Base-by-base conservation (phyloP, 2,113 vertebrate genomes). In the Tursiops truncatus region DNA sequence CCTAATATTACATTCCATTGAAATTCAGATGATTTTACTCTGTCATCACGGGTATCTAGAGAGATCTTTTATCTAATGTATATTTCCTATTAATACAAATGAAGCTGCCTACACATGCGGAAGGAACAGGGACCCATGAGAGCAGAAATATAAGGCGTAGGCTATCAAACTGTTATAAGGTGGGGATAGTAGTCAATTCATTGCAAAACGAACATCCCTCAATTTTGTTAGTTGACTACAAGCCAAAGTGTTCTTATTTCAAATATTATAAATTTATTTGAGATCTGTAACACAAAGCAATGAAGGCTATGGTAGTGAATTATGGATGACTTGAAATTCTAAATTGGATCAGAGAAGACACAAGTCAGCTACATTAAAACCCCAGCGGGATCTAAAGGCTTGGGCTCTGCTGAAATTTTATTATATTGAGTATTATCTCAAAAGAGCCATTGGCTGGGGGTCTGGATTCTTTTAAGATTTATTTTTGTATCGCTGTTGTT, bases 1-100 rank as follows among this genome's bases (percentile, higher is more conserved):
- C 62, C 23, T 88, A 68, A 76, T 56, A 87, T 68, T 87, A 33
- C 26, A 77, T 92, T 79, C 58, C 38, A 44, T 3, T 67, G 77
- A 96, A 96, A 96, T 95, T 91, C 65, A 84, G n/a, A 53, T 92
- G 26, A 53, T 87, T 81, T 94, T 36, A 71, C 47, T 36, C 41
- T 87, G 20, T 56, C 83, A 93, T 36, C 15, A 13, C 33, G 38
- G 77, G 47, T 60, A 18, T 33, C 84, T 63, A 15, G 80, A 70
- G 87, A 80, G 70, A 62, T 26, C 87, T 77, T 65, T 73, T 76
- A 73, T 50, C 70, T 81, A 95, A 96, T 82, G 71, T 81, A 4
- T 79, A 71, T 81, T 96, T 92, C 84, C 62, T 56, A 3, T 86
- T 84, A 67, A 38, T n/a, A 95, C 53, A 71, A 41, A 82, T 58